A percentile compares a stretch with the other conserved stretches of the same genome.
Conservation (phyloP, 1,140 invertebrate species). For the Tetraneura akinire region DNA sequence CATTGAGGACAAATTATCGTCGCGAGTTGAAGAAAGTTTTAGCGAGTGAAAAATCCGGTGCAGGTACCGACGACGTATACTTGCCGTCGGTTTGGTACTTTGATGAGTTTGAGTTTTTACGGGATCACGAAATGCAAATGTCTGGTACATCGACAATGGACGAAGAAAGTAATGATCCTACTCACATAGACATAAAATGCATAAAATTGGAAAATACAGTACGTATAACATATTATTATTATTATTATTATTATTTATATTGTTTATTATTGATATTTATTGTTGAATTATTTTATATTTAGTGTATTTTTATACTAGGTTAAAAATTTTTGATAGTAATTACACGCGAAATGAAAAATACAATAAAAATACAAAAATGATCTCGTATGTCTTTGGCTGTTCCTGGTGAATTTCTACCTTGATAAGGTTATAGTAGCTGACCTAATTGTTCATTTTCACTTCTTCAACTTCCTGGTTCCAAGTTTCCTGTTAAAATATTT, state of each 20-base stretch:
- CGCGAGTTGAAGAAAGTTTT: too few species aligned
- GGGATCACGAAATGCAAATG: slow-evolving; percentile 42
- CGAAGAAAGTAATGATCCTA: slow-evolving; percentile 3
- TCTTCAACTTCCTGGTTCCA: slow-evolving; percentile 9
- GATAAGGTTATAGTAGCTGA: slow-evolving; percentile 25
- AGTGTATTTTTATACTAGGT: neutral
- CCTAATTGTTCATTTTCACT: slow-evolving; percentile 42
- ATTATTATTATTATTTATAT: slow-evolving; percentile 1
- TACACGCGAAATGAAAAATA: slow-evolving; percentile 18
- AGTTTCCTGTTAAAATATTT: slow-evolving; percentile 39
- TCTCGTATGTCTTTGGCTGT: slow-evolving; percentile 49
- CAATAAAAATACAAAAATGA: slow-evolving; percentile 36
- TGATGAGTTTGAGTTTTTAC: slow-evolving; percentile 53
- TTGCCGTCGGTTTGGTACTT: too few species aligned
- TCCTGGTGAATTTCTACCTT: slow-evolving; percentile 40
- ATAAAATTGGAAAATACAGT: neutral
- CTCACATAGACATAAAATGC: too few species aligned
- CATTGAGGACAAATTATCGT: too few species aligned
- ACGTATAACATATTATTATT: slow-evolving; percentile 5
- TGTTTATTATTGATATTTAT: neutral
- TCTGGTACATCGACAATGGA: neutral
- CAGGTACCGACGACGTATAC: too few species aligned
- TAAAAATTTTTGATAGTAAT: slow-evolving; percentile 20
- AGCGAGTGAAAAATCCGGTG: too few species aligned
- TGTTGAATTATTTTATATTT: slow-evolving; percentile 19